A percentile compares a stretch with the other conserved stretches of the same genome.
Conservation (phyloP, 53 echinoderm and acorn worm genomes). For the Antedon mediterranea region DNA sequence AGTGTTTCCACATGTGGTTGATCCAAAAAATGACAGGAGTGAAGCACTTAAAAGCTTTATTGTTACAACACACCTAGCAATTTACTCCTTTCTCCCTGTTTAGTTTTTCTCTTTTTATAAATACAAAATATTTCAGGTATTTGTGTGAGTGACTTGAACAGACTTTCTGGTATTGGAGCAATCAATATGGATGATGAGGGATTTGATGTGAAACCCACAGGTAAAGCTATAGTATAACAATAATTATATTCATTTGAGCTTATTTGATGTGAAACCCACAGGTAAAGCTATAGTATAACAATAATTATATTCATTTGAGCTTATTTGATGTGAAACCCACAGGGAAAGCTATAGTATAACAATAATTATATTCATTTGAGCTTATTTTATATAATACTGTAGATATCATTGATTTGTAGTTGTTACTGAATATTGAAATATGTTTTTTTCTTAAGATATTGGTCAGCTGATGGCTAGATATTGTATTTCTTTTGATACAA, state of each 20-base stretch:
- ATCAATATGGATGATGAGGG: conserved; percentile 47
- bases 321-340: conserved; percentile 45
- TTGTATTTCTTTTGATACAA: conserved; percentile 73
- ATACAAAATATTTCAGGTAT: conserved; percentile 16
- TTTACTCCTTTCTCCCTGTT: too few relatives aligned
- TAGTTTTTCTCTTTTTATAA: too few relatives aligned
- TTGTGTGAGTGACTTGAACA: conserved; percentile 55
- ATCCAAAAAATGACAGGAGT: too few relatives aligned
- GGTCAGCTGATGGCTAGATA: conserved; percentile 78
- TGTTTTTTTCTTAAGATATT: conserved; percentile 22
- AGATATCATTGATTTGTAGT: too few relatives aligned
- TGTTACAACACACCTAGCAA: too few relatives aligned
- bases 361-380: too few relatives aligned
- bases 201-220: conserved; percentile 46
- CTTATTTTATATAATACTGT: conserved; percentile 41
- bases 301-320: too few relatives aligned
- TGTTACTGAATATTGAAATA: background rate
- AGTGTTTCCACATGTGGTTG: background rate
- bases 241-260: too few relatives aligned
- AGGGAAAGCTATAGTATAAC: conserved; percentile 34
- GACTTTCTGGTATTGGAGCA: conserved; percentile 34
- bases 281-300: conserved; percentile 37
- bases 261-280: conserved; percentile 43
- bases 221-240: conserved; percentile 31
- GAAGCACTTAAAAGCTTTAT: too few relatives aligned